phyloP scores from a whole-genome alignment of 2,888 invertebrate genomes.

The Tinea trinotella region DNA sequence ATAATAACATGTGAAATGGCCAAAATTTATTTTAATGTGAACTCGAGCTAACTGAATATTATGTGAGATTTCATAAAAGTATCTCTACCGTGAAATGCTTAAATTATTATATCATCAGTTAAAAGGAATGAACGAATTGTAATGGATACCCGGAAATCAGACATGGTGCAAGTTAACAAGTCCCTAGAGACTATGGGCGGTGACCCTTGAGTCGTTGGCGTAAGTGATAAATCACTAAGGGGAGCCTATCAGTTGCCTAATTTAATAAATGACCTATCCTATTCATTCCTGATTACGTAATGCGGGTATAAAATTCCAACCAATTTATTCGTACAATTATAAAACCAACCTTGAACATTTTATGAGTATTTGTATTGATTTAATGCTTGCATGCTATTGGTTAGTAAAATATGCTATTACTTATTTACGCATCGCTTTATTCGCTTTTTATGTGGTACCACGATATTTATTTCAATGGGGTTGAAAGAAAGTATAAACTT shows the following conservation, averaged over 20 bases:
- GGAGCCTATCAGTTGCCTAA: not conserved
- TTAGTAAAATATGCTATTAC: too few relatives aligned
- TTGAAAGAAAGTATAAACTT: too few relatives aligned
- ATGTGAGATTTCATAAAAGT: too few relatives aligned
- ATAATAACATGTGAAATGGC: too few relatives aligned
- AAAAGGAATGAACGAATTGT: not conserved
- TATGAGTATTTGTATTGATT: not conserved
- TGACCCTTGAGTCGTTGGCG: not conserved
- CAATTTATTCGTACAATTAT: not conserved
- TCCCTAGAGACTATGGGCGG: not conserved
- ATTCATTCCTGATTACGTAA: slow-evolving; percentile 9
- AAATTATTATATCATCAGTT: too few relatives aligned
- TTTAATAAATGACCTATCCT: not conserved
- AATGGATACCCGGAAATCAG: slow-evolving; percentile 2
- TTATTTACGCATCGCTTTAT: too few relatives aligned
- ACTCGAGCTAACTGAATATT: too few relatives aligned
- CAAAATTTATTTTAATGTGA: too few relatives aligned
- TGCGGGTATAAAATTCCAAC: not conserved
- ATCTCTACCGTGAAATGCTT: too few relatives aligned
- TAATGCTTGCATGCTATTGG: not conserved
- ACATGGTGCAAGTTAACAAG: not conserved
- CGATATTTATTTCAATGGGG: too few relatives aligned
- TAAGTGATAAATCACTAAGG: not conserved
- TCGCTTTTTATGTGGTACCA: too few relatives aligned
- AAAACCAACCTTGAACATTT: slow-evolving; percentile 4